phyloP scores from a whole-genome alignment of 1,140 invertebrate genomes.

The Potamilus streckersoni region DNA sequence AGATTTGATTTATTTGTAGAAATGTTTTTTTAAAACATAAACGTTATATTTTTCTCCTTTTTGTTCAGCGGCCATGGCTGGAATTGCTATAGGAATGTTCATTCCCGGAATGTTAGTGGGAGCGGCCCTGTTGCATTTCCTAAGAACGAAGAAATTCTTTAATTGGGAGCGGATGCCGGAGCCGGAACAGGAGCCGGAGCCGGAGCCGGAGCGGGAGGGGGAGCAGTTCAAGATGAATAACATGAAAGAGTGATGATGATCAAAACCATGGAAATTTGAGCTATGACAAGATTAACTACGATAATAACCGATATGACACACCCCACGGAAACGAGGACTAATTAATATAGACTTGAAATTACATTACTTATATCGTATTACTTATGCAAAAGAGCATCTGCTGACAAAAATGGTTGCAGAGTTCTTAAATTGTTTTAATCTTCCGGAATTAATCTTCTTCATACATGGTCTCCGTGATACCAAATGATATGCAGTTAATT shows the following conservation, averaged over 20 bases:
- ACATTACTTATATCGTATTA: too few species aligned
- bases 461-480: too few species aligned
- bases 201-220: background rate
- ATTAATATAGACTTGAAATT: too few species aligned
- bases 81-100: constrained; percentile 18
- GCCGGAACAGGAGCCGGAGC: too few species aligned
- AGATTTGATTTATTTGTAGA: too few species aligned
- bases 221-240: constrained; percentile 18
- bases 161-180: too few species aligned
- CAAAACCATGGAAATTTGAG: background rate
- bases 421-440: too few species aligned
- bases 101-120: constrained; percentile 24
- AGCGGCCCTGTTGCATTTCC: constrained; percentile 19
- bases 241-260: constrained; percentile 2
- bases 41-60: background rate
- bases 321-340: background rate
- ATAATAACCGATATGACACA: constrained; percentile 13
- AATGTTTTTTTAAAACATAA: background rate
- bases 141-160: constrained; percentile 12
- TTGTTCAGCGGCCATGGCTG: constrained; percentile 21
- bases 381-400: too few species aligned
- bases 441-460: too few species aligned
- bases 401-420: too few species aligned
- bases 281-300: background rate
- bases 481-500: too few species aligned